phyloP scores from a whole-genome alignment of 2,888 invertebrate genomes.

The Chydorus sphaericus region DNA sequence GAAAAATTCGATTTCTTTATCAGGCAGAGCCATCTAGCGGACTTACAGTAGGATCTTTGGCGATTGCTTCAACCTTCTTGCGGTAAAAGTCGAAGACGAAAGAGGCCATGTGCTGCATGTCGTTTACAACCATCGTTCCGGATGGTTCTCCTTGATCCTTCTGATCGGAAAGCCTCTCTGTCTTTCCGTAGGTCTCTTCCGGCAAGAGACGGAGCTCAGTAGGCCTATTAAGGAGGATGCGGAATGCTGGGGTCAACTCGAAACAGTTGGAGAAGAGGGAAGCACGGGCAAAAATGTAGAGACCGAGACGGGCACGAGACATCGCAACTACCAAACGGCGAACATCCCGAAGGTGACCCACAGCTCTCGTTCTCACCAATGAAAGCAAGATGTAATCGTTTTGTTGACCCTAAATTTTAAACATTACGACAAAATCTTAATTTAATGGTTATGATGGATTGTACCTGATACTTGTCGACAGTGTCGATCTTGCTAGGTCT shows the following conservation, averaged over 20 bases:
- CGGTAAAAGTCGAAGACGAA: slow-evolving; percentile 88
- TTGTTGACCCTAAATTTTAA: slow-evolving; percentile 60
- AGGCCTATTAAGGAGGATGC: slow-evolving; percentile 71
- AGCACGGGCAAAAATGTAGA: slow-evolving; percentile 89
- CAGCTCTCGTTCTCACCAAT: slow-evolving; percentile 84
- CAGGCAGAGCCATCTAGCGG: not conserved
- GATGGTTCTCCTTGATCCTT: slow-evolving; percentile 30
- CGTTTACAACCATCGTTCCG: slow-evolving; percentile 47
- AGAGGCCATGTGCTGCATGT: slow-evolving; percentile 90
- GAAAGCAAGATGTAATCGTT: slow-evolving; percentile 96
- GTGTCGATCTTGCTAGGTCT: slow-evolving; percentile 36
- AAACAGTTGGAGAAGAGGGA: slow-evolving; percentile 90
- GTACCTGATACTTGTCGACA: slow-evolving; percentile 89
- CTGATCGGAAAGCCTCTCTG: slow-evolving; percentile 34
- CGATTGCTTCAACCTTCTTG: slow-evolving; percentile 49
- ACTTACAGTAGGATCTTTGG: slow-evolving; percentile 34
- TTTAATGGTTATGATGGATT: too few species aligned
- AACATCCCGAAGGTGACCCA: slow-evolving; percentile 95
- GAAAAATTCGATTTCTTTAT: not conserved
- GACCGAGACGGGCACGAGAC: slow-evolving; percentile 88
- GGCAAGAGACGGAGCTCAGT: slow-evolving; percentile 62
- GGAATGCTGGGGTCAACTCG: slow-evolving; percentile 89
- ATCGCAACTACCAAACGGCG: slow-evolving; percentile 93
- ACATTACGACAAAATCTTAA: not conserved
- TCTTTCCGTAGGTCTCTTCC: slow-evolving; percentile 58